These are phyloP conservation scores for Cryptoblepharus egeriae DNA, from an alignment of 2,797 vertebrate species.

Conservation along the genomic window DNA sequence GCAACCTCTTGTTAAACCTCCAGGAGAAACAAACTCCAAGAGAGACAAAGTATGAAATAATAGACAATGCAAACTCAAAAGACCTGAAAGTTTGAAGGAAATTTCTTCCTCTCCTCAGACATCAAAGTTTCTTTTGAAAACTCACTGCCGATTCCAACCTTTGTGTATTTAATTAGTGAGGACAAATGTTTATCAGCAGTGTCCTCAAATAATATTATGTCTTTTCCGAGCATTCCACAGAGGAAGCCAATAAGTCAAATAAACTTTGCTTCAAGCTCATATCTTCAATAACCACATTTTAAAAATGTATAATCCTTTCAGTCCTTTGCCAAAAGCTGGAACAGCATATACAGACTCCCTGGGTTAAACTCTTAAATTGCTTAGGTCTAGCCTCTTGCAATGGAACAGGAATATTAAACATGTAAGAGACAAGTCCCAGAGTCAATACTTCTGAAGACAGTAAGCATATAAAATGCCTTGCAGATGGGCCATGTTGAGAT, in stretches of 20 bases:
- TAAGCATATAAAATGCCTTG: background rate
- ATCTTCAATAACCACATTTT: conserved; percentile 40
- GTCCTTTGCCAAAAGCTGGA: conserved; percentile 30
- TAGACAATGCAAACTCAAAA: background rate
- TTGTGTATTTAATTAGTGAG: conserved; percentile 26
- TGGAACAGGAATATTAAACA: conserved; percentile 34
- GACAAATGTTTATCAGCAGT: conserved; percentile 26
- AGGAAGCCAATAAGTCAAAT: conserved; percentile 26
- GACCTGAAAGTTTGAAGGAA: conserved; percentile 6
- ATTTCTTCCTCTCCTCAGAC: background rate
- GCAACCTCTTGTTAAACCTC: too few species aligned
- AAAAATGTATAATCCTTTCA: conserved; percentile 43
- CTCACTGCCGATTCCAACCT: background rate
- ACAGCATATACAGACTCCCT: background rate
- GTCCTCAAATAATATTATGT: conserved; percentile 14
- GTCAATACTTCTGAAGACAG: background rate
- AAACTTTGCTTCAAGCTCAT: conserved; percentile 29
- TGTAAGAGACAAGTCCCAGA: background rate
- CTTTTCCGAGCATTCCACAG: conserved; percentile 26
- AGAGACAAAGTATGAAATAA: background rate
- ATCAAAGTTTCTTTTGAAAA: conserved; percentile 10
- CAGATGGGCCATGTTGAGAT: background rate
- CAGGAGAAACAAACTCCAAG: background rate
- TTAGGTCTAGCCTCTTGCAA: conserved; percentile 22
- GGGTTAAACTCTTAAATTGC: conserved; percentile 31